phyloP scores from a whole-genome alignment of 2,888 invertebrate genomes.

The Chrysolina americana region DNA sequence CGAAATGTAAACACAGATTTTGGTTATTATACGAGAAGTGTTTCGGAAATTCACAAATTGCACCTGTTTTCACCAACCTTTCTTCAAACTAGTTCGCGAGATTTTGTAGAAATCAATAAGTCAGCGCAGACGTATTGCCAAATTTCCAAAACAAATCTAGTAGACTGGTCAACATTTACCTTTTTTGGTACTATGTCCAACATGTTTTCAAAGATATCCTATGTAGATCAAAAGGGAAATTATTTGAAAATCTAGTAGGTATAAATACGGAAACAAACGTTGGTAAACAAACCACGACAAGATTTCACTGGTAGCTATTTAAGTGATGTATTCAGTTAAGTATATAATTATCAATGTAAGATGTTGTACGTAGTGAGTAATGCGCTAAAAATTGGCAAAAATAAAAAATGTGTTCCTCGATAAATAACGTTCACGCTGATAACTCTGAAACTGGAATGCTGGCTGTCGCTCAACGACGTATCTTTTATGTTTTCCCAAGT shows the following conservation, averaged over 20 bases:
- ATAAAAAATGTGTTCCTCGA: background rate
- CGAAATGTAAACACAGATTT: background rate
- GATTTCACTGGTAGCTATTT: too few relatives aligned
- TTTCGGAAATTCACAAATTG: background rate
- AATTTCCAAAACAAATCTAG: slow-evolving; percentile 31
- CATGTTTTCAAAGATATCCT: slow-evolving; percentile 27
- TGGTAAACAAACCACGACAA: too few relatives aligned
- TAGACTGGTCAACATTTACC: slow-evolving; percentile 38
- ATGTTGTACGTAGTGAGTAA: background rate
- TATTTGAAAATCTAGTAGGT: too few relatives aligned
- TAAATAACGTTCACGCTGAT: background rate
- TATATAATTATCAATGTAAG: too few relatives aligned
- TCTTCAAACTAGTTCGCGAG: background rate
- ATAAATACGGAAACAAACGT: too few relatives aligned
- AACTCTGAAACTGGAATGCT: slow-evolving; percentile 15
- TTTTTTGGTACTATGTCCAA: slow-evolving; percentile 48
- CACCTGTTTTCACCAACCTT: background rate
- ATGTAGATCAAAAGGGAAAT: too few relatives aligned
- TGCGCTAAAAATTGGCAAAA: background rate
- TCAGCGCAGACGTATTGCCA: slow-evolving; percentile 50
- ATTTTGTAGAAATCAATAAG: slow-evolving; percentile 48
- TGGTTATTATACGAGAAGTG: background rate
- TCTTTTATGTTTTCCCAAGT: background rate
- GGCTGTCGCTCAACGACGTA: background rate
- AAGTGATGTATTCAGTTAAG: too few relatives aligned